phyloP scores from a whole-genome alignment of 1,140 invertebrate genomes.

The Drosophila lacteicornis region DNA sequence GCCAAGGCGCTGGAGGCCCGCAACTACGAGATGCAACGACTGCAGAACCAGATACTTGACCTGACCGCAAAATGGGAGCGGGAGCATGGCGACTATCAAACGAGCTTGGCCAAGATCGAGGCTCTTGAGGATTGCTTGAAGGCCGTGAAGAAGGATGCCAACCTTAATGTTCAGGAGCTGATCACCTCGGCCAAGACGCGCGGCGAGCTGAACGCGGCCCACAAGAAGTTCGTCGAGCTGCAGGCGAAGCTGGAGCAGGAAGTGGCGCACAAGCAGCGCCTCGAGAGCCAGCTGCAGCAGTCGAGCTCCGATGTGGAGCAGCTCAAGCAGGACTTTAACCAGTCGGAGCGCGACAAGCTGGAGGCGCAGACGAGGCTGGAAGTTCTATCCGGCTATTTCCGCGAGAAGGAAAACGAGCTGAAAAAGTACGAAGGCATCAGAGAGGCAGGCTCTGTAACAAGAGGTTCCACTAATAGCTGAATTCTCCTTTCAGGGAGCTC shows the following conservation, averaged over 20 bases:
- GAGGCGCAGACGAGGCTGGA: constrained; percentile 93
- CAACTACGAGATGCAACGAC: constrained; percentile 81
- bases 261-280: constrained; percentile 62
- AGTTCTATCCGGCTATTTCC: constrained; percentile 94
- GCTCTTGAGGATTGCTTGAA: constrained; percentile 85
- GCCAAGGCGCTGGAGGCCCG: constrained; percentile 79
- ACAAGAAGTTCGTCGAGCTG: constrained; percentile 84
- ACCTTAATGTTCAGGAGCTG: constrained; percentile 81
- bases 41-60: constrained; percentile 77
- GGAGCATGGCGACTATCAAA: constrained; percentile 70
- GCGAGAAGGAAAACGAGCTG: constrained; percentile 93
- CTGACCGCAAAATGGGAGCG: constrained; percentile 62
- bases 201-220: constrained; percentile 85
- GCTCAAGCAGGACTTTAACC: constrained; percentile 88
- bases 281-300: constrained; percentile 71
- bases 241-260: constrained; percentile 85
- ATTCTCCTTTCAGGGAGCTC: constrained; percentile 87
- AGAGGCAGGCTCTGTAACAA: constrained; percentile 43
- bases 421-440: constrained; percentile 88
- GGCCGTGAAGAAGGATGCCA: constrained; percentile 84
- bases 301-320: constrained; percentile 82
- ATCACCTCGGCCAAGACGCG: constrained; percentile 85
- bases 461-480: neutral
- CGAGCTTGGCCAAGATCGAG: constrained; percentile 78
- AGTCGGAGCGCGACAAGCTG: constrained; percentile 90